Conservation (phyloP, 2,797 vertebrate genomes). For the Anas bernieri region DNA sequence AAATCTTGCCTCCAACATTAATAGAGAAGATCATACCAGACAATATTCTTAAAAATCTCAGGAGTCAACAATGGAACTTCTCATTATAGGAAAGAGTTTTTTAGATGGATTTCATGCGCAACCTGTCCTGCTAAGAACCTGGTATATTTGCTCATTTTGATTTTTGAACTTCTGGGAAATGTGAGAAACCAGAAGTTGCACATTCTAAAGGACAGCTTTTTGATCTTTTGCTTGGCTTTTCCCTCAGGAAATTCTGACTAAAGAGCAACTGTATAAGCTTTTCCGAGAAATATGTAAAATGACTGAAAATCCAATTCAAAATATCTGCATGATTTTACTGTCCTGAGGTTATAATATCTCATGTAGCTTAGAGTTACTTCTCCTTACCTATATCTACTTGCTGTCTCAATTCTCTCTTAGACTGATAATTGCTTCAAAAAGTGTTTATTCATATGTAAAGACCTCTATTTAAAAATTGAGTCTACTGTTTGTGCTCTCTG, state of each 20-base stretch:
- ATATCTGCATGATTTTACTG: background rate
- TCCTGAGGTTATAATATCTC: background rate
- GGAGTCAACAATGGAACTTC: background rate
- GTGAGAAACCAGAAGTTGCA: background rate
- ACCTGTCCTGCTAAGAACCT: background rate
- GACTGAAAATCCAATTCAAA: background rate
- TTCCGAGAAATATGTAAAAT: background rate
- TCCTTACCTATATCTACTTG: background rate
- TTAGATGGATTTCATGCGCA: background rate
- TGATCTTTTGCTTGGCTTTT: slow-evolving; percentile 10
- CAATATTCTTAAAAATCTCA: background rate
- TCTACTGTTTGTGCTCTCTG: background rate
- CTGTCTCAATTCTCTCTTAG: background rate
- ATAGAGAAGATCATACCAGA: background rate
- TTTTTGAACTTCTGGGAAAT: background rate
- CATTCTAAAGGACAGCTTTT: background rate
- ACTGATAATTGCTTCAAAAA: background rate
- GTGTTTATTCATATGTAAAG: background rate
- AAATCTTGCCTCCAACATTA: background rate
- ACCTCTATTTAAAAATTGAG: background rate
- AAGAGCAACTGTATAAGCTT: background rate
- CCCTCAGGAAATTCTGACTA: background rate
- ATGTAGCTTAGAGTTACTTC: background rate
- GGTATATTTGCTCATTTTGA: background rate
- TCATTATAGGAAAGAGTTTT: background rate